phyloP scores from a whole-genome alignment of 1,140 invertebrate genomes.

The Zaprionus vittiger region DNA sequence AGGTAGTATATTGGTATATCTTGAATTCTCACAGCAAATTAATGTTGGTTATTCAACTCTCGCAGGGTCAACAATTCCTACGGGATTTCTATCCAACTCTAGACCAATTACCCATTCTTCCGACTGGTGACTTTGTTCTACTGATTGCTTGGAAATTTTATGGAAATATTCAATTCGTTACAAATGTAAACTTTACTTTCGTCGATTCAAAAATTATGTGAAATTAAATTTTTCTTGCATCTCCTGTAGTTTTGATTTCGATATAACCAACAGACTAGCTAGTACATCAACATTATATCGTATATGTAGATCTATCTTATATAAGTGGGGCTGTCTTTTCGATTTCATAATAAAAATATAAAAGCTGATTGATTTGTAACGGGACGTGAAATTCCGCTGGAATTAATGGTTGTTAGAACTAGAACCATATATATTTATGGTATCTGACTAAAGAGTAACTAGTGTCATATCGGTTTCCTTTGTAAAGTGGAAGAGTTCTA shows the following conservation, averaged over 20 bases:
- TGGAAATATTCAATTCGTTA: conserved; percentile 13
- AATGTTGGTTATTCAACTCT: background rate
- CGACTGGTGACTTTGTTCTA: conserved; percentile 25
- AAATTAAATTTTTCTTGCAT: background rate
- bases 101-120: background rate
- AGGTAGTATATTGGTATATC: background rate
- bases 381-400: background rate
- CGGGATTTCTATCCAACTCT: conserved; percentile 11
- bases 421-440: background rate
- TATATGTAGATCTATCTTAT: background rate
- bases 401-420: background rate
- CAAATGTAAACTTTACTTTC: conserved; percentile 31
- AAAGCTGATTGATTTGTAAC: background rate
- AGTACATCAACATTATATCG: no score
- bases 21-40: background rate
- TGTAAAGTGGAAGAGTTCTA: background rate
- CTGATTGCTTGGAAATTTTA: conserved; percentile 21
- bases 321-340: background rate
- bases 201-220: background rate
- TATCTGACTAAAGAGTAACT: background rate
- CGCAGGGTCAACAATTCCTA: conserved; percentile 11
- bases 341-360: background rate
- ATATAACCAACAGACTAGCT: background rate
- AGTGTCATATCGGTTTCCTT: background rate
- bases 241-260: background rate